phyloP scores from a whole-genome alignment of 2,113 vertebrate species.

The Pachyramphus minor region DNA sequence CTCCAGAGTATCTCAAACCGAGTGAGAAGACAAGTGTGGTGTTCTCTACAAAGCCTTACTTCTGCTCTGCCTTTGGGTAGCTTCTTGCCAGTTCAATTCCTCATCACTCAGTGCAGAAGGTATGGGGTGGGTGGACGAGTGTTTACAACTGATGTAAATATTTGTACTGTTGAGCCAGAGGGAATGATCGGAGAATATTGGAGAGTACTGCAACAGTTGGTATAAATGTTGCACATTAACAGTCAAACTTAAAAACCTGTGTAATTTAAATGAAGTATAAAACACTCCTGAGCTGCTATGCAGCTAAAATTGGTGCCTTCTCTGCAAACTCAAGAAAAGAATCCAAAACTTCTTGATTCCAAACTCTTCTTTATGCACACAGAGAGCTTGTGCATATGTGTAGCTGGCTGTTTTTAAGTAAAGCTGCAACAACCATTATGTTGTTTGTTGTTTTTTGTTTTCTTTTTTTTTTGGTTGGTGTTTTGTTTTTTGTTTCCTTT shows the following conservation, averaged over 20 bases:
- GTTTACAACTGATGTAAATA: conserved; percentile 48
- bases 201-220: not conserved
- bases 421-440: conserved; percentile 22
- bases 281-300: conserved; percentile 55
- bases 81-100: not conserved
- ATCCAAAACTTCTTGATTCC: not conserved
- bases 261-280: conserved; percentile 47
- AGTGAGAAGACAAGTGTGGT: not conserved
- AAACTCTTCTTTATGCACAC: not conserved
- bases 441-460: not conserved
- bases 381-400: not conserved
- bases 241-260: not conserved
- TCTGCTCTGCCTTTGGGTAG: conserved; percentile 25
- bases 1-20: not conserved
- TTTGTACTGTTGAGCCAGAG: conserved; percentile 16
- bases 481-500: not conserved
- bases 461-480: not conserved
- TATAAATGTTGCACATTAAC: not conserved
- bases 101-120: conserved; percentile 12
- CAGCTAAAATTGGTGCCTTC: conserved; percentile 59
- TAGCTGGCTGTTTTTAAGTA: conserved; percentile 34
- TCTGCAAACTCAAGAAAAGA: not conserved
- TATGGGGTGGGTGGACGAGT: conserved; percentile 3
- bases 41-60: conserved; percentile 5
- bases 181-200: not conserved